These are phyloP conservation scores for Elegia similella DNA, from an alignment of 2,888 invertebrate species.

Conservation along the genomic window DNA sequence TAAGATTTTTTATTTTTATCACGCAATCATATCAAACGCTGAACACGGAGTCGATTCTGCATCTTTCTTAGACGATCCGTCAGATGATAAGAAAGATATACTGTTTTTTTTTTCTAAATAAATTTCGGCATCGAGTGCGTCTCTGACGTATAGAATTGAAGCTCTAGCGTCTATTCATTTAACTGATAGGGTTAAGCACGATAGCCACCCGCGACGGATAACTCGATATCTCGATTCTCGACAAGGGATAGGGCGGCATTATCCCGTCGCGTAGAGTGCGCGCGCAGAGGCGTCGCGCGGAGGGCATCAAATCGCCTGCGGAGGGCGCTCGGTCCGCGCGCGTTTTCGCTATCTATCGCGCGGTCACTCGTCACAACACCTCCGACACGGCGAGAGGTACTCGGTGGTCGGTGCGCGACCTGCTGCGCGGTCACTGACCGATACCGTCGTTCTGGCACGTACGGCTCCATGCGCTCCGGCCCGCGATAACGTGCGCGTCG, in stretches of 20 bases:
- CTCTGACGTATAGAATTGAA: constrained; percentile 37
- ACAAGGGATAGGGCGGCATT: constrained; percentile 75
- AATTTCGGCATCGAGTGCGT: constrained; percentile 26
- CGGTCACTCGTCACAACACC: constrained; percentile 60
- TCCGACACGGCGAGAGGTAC: constrained; percentile 56
- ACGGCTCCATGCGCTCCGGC: constrained; percentile 34
- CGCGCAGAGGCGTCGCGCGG: constrained; percentile 76
- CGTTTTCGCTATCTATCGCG: constrained; percentile 55
- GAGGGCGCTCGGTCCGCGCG: constrained; percentile 75
- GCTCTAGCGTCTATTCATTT: constrained; percentile 48
- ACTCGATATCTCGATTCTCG: constrained; percentile 76
- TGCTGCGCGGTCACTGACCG: constrained; percentile 69
- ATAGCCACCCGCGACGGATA: constrained; percentile 60
- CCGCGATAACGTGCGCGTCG: constrained; percentile 38
- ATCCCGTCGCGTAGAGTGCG: constrained; percentile 63
- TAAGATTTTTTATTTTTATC: constrained; percentile 41
- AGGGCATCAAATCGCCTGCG: constrained; percentile 77
- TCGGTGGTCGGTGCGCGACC: constrained; percentile 46
- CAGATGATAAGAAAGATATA: not conserved
- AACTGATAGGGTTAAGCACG: constrained; percentile 61
- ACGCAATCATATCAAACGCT: constrained; percentile 17
- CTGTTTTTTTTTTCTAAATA: constrained; percentile 19
- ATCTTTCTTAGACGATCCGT: not conserved
- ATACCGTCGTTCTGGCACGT: constrained; percentile 43
- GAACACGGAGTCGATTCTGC: not conserved